These are phyloP conservation scores for Heliconius sara DNA, from an alignment of 2,888 invertebrate species.

Conservation along the genomic window DNA sequence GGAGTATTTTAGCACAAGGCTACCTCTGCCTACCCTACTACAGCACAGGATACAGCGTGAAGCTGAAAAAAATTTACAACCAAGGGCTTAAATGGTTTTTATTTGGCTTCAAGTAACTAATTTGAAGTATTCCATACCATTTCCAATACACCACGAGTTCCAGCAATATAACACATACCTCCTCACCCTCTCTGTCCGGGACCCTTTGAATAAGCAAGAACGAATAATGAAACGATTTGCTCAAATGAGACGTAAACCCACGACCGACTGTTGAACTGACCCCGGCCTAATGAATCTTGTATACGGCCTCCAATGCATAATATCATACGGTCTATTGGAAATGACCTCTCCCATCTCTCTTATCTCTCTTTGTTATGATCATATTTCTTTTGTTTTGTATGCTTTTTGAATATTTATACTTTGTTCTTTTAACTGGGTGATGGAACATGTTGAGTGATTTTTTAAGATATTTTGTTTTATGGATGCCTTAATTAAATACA, in stretches of 20 bases:
- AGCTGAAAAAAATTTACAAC: neutral
- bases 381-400: neutral
- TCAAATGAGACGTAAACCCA: conserved; percentile 34
- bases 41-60: no score
- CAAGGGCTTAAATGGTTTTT: neutral
- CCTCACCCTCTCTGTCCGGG: conserved; percentile 36
- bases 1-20: no score
- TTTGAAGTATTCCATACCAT: neutral
- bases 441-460: neutral
- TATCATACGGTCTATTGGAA: conserved; percentile 12
- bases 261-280: conserved; percentile 9
- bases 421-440: neutral
- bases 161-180: conserved; percentile 11
- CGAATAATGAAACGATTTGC: conserved; percentile 39
- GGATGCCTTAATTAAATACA: no score
- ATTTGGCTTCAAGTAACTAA: neutral
- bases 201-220: conserved; percentile 47
- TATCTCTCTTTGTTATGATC: neutral
- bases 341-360: neutral
- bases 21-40: no score
- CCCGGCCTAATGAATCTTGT: conserved; percentile 14
- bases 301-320: conserved; percentile 5
- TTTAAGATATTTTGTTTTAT: no score
- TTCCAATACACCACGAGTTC: neutral
- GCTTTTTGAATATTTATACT: neutral